Conservation (phyloP, 2,113 vertebrate species). For the Amia ocellicauda region DNA sequence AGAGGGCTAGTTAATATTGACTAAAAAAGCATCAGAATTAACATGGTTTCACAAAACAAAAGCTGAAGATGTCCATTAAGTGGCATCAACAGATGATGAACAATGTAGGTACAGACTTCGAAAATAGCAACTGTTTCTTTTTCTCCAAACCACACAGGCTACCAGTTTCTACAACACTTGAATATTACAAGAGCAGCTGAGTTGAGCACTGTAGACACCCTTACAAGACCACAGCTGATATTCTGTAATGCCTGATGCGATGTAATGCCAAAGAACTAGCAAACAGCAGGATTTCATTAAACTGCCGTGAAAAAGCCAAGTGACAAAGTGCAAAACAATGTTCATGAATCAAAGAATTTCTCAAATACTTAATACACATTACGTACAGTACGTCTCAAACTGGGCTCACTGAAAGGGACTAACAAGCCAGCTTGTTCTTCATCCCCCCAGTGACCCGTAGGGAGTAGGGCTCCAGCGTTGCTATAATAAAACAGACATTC, state of each 20-base stretch:
- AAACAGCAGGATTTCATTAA: not conserved
- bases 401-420: conserved; percentile 34
- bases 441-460: conserved; percentile 29
- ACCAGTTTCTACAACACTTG: not conserved
- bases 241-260: not conserved
- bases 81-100: too few species aligned
- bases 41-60: too few species aligned
- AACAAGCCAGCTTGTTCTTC: conserved; percentile 55
- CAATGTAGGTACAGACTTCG: too few species aligned
- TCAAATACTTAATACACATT: conserved; percentile 4
- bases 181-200: not conserved
- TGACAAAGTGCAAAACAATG: conserved; percentile 19
- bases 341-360: not conserved
- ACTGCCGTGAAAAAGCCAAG: conserved; percentile 2
- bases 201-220: not conserved
- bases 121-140: too few species aligned
- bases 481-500: not conserved
- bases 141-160: too few species aligned
- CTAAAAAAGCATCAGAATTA: too few species aligned
- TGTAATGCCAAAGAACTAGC: not conserved
- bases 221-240: not conserved
- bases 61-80: too few species aligned
- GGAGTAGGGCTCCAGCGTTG: not conserved
- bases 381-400: conserved; percentile 41
- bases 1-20: too few species aligned